Conservation (phyloP, 1,140 invertebrate species). For the Eriocheir sinensis region DNA sequence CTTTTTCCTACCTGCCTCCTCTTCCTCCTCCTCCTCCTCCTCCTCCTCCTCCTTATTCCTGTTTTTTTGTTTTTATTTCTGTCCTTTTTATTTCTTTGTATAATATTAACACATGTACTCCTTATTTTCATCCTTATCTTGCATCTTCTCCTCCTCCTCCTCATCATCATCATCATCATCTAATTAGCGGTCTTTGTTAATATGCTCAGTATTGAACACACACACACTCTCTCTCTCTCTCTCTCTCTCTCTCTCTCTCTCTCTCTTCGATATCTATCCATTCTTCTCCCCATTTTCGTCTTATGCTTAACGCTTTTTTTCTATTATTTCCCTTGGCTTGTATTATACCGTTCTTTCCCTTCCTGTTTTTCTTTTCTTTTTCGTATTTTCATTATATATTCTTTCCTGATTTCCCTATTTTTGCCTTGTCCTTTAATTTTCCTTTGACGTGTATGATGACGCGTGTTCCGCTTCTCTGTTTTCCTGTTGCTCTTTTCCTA, state of each 20-base stretch:
- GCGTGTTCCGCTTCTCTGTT: background rate
- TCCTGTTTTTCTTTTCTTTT: background rate
- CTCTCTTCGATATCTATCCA: constrained; percentile 2
- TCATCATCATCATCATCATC: too few relatives aligned
- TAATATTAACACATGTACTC: too few relatives aligned
- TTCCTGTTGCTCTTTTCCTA: background rate
- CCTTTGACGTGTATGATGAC: background rate
- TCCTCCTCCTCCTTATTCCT: background rate
- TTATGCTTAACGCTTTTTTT: background rate
- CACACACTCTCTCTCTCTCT: background rate
- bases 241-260: too few relatives aligned
- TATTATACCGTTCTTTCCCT: background rate
- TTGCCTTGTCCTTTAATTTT: background rate
- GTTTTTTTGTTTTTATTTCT: background rate
- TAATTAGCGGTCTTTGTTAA: too few relatives aligned
- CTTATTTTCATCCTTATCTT: too few relatives aligned
- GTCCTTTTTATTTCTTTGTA: too few relatives aligned
- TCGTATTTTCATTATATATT: background rate
- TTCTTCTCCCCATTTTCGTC: background rate
- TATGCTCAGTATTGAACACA: background rate
- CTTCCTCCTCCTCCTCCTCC: background rate
- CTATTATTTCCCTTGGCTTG: background rate
- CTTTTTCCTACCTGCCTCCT: background rate
- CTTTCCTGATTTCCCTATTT: background rate
- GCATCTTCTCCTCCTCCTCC: too few relatives aligned